These are phyloP conservation scores for Sclerurus mexicanus DNA, from an alignment of 2,113 vertebrate species.

Conservation along the genomic window DNA sequence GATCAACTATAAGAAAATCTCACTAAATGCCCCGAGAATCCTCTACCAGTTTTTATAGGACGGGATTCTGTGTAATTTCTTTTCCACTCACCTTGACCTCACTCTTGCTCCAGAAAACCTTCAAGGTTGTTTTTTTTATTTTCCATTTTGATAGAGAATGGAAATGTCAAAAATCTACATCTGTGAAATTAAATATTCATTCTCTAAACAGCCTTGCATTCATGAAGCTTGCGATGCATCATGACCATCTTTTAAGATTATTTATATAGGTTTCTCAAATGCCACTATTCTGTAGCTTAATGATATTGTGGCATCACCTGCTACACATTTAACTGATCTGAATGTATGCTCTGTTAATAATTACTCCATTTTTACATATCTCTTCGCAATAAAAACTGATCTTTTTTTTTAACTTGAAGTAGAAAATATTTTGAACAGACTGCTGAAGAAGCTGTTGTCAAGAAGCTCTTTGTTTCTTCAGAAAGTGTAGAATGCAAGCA, in stretches of 20 bases:
- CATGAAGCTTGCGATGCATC: not conserved
- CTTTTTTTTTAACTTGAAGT: not conserved
- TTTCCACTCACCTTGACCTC: not conserved
- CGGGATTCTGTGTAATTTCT: not conserved
- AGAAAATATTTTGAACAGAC: not conserved
- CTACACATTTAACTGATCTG: not conserved
- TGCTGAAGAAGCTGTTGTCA: not conserved
- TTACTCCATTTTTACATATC: not conserved
- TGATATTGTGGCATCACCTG: not conserved
- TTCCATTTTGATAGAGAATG: not conserved
- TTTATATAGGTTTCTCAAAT: not conserved
- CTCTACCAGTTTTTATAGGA: not conserved
- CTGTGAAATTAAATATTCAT: not conserved
- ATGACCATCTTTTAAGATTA: not conserved
- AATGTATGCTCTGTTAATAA: not conserved
- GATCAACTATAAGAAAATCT: not conserved
- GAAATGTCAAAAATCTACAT: not conserved
- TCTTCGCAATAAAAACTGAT: not conserved
- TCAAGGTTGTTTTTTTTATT: not conserved
- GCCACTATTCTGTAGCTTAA: not conserved
- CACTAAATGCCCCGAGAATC: not conserved
- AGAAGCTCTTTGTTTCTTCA: not conserved
- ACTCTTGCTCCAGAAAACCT: not conserved
- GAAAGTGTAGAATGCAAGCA: not conserved
- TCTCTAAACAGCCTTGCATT: not conserved